Percentiles rank a stretch among this genome's conserved stretches.
Evolutionary conservation across 2,113 vertebrate genomes (phyloP).

Genomic region (Silurus glanis): DNA sequence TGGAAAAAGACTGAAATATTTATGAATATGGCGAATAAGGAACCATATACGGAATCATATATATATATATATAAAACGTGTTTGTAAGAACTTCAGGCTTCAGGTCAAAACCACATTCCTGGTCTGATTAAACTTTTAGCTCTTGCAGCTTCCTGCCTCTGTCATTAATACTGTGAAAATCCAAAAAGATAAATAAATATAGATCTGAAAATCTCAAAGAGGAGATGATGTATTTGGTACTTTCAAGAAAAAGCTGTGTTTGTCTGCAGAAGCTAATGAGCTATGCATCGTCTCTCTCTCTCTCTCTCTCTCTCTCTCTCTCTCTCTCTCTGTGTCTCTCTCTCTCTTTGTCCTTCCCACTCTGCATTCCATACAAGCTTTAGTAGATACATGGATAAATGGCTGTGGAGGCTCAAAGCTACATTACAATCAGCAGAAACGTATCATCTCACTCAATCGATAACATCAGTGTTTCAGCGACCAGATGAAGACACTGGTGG

Average conservation of each 20-base stretch:
- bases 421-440: slow-evolving; percentile 5
- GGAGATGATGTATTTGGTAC: slow-evolving; percentile 1
- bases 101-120: background rate
- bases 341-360: background rate
- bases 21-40: background rate
- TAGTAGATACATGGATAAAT: background rate
- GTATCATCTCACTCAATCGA: slow-evolving; percentile 8
- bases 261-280: slow-evolving; percentile 5
- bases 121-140: background rate
- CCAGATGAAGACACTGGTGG: background rate
- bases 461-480: background rate
- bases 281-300: background rate
- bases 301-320: background rate
- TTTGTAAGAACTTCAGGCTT: background rate
- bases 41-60: background rate
- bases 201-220: background rate
- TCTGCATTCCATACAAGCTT: background rate
- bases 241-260: background rate
- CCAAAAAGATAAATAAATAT: background rate
- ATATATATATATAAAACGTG: background rate
- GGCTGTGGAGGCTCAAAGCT: background rate
- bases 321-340: background rate
- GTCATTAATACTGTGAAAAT: background rate
- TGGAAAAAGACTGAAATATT: background rate
- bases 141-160: background rate